Evolutionary conservation across 1,140 invertebrate genomes (phyloP).

Genomic region (Eciton burchellii): DNA sequence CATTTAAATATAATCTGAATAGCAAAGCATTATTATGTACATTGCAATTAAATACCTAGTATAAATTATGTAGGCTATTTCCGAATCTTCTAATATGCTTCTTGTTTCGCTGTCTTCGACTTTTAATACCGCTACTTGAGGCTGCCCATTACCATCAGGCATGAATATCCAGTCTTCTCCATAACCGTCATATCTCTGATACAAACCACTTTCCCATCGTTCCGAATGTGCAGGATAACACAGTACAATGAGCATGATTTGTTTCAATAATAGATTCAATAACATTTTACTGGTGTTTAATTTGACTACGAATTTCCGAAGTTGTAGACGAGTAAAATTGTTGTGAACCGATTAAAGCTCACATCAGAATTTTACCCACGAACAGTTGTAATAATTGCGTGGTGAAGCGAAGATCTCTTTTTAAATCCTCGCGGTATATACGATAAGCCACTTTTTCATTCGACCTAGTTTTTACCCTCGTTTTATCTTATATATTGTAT

Average conservation of each 20-base stretch:
- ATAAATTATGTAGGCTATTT: conserved; percentile 80
- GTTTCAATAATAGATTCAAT: background rate
- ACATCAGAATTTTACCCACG: background rate
- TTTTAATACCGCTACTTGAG: conserved; percentile 86
- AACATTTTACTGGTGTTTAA: conserved; percentile 17
- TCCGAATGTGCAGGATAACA: conserved; percentile 8
- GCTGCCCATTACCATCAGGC: conserved; percentile 87
- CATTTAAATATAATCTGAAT: too few relatives aligned
- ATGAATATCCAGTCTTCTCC: conserved; percentile 89
- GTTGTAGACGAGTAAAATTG: background rate
- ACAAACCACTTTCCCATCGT: conserved; percentile 75
- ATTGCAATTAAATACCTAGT: conserved; percentile 78
- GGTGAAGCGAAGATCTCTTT: conserved; percentile 59
- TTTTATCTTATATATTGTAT: conserved; percentile 76
- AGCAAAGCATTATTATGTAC: too few relatives aligned
- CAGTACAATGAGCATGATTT: conserved; percentile 22
- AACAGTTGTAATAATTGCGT: background rate
- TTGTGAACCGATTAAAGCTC: background rate
- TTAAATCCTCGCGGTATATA: conserved; percentile 78
- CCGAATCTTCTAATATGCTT: conserved; percentile 73
- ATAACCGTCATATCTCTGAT: conserved; percentile 83
- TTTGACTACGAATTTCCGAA: background rate
- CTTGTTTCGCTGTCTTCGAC: conserved; percentile 70
- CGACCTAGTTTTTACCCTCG: conserved; percentile 74
- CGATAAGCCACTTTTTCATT: conserved; percentile 53